Base-by-base conservation (phyloP, 2,888 invertebrate species). In the Yponomeuta sedellus region DNA sequence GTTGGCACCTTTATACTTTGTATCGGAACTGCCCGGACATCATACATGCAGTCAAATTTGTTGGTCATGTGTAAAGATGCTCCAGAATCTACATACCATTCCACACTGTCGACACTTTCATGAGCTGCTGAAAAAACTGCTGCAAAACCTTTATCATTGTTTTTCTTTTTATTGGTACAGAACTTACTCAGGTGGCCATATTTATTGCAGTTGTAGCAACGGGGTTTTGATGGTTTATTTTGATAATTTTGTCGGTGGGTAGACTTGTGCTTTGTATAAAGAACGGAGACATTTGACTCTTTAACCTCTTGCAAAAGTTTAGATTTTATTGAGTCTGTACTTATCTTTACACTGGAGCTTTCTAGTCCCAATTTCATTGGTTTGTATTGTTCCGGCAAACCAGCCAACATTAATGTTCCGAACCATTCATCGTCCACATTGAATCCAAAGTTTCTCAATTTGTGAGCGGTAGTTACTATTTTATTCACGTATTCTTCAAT, bases 131-230 rank as follows among this genome's bases (percentile, higher is more conserved):
- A 28, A 28, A 28, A 28, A 28, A 5, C 28, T 28, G 28, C 28
- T 28, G 5, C 28, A 28, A 28, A 28, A 28, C 28, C 28, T 4
- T 28, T 28, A 5, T 28, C 5, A 28, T 2, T 28, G 3, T 28
- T 28, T 28, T 28, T 5, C 2, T 28, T 28, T 28, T 28, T 28
- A 28, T 28, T 28, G 2, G 2, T 28, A 28, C 28, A 28, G 2
- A 4, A 5, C 5, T 28, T 28, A 5, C 28, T 5, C 5, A 28
- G 28, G 28, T 28, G 28, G 28, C 28, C 28, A 28, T 28, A 28
- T 28, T 28, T 69, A 64, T 74, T 72, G 19, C 72, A 73, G 20
- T 61, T 70, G 39, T 28, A 74, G 65, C 72, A 74, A 19, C 73
- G 28, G 1, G 71, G 74, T 1, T 71, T 70, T 57, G 69, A 70